Evolutionary conservation across 2,797 vertebrate genomes (phyloP).

Genomic region (Sebastes dallii): DNA sequence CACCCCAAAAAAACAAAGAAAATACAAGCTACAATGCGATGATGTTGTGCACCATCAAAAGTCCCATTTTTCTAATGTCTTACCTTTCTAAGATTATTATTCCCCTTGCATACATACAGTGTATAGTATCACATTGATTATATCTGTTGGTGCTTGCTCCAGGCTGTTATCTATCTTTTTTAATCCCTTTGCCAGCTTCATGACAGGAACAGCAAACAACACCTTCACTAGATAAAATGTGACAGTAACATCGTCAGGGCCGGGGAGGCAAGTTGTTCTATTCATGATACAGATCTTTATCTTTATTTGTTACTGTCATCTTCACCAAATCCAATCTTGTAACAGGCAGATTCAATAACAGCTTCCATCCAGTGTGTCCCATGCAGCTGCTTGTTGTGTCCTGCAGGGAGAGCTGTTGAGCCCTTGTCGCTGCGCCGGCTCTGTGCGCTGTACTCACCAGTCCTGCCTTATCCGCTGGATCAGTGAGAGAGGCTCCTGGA

Average conservation of each 20-base stretch:
- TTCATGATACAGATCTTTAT: neutral
- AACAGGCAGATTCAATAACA: neutral
- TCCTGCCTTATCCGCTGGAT: conserved; percentile 93
- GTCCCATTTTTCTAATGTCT: neutral
- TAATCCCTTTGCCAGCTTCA: neutral
- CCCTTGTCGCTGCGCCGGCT: conserved; percentile 88
- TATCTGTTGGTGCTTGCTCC: neutral
- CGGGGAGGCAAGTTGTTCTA: neutral
- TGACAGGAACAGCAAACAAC: neutral
- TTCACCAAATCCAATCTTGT: neutral
- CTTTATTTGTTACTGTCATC: neutral
- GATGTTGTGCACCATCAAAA: neutral
- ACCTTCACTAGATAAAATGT: neutral
- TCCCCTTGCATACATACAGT: neutral
- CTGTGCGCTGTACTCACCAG: conserved; percentile 90
- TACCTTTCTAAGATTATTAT: neutral
- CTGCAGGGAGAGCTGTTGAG: conserved; percentile 88
- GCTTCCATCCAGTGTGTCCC: neutral
- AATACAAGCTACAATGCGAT: neutral
- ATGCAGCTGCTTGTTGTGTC: conserved; percentile 32
- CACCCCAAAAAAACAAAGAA: neutral
- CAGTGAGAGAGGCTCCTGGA: conserved; percentile 91
- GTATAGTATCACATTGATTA: neutral
- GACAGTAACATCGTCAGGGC: neutral
- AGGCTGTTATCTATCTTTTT: neutral